Evolutionary conservation across 2,797 vertebrate species (phyloP), one percentile per base, ranked within the genome.

Genomic region (Syngnathus rostellatus): DNA sequence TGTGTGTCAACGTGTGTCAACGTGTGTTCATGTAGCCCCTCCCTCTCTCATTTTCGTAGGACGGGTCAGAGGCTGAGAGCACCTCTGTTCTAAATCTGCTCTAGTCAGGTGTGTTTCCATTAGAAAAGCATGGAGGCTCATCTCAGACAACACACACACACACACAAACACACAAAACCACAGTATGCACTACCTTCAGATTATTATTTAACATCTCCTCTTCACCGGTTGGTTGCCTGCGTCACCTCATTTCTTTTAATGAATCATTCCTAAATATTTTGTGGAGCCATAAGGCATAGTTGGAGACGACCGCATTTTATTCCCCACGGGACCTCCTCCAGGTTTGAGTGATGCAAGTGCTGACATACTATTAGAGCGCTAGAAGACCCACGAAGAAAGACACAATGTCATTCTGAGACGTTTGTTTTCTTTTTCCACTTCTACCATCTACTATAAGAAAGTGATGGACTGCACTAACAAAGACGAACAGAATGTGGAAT

Each of bases 41-140:
- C 81, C 88, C 85, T 90, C 84, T 92, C 88, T 92, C 83, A 77
- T 85, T 86, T 81, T 87, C 80, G 69, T 91, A 92, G 90, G 91
- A 88, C 88, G 65, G 86, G 84, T 90, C 90, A 87, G 89, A 90
- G 84, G 89, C 84, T 88, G 89, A 91, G 83, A 91, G 85, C 88
- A 89, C 82, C 87, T 89, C 89, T 89, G 85, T 89, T 84, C 82
- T 89, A 79, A 88, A 82, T 70, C 88, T 90, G 84, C 90, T 89
- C 88, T 92, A 91, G 91, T 88, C 90, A 92, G 91, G 91, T 92
- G 89, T 92, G 91, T 91, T 81, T 66, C 76, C 84, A 84, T 75
- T 81, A 64, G 81, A 86, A 57, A 83, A 83, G 89, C 89, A 90
- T 89, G 89, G 78, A 83, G 83, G 79, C 79, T 83, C 73, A 80